A percentile compares a stretch with the other conserved stretches of the same genome.
Evolutionary conservation across 2,888 invertebrate genomes (phyloP).

Genomic region (Cephus pulcher): DNA sequence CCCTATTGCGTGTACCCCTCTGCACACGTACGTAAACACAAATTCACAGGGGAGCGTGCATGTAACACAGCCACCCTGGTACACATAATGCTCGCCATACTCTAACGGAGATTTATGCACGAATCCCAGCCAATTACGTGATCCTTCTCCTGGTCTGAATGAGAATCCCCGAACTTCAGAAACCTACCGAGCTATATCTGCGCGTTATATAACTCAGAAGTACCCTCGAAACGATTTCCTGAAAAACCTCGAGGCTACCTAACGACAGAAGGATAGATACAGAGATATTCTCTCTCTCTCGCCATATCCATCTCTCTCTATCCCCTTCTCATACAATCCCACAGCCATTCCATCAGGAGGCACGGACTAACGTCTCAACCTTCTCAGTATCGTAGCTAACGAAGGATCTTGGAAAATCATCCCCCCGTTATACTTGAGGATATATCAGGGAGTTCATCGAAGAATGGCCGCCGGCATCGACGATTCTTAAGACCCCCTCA

Average conservation of each 20-base stretch:
- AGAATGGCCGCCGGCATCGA: not conserved
- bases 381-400: not conserved
- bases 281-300: not conserved
- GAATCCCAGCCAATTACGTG: not conserved
- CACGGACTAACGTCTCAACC: not conserved
- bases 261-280: not conserved
- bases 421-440: not conserved
- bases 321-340: not conserved
- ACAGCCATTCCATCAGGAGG: not conserved
- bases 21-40: conserved; percentile 8
- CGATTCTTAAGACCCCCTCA: not conserved
- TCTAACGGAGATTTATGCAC: conserved; percentile 37
- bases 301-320: too few relatives aligned
- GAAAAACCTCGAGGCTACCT: not conserved
- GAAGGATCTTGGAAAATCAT: not conserved
- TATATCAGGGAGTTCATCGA: not conserved
- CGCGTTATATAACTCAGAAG: not conserved
- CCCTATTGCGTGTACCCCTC: not conserved
- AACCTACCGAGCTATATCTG: not conserved
- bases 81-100: conserved; percentile 35
- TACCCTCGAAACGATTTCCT: not conserved
- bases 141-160: not conserved
- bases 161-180: not conserved
- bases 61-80: conserved; percentile 9
- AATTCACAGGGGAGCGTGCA: conserved; percentile 1